These are phyloP conservation scores for Peromyscus leucopus DNA, from an alignment of 2,113 vertebrate genomes.

Conservation along the genomic window DNA sequence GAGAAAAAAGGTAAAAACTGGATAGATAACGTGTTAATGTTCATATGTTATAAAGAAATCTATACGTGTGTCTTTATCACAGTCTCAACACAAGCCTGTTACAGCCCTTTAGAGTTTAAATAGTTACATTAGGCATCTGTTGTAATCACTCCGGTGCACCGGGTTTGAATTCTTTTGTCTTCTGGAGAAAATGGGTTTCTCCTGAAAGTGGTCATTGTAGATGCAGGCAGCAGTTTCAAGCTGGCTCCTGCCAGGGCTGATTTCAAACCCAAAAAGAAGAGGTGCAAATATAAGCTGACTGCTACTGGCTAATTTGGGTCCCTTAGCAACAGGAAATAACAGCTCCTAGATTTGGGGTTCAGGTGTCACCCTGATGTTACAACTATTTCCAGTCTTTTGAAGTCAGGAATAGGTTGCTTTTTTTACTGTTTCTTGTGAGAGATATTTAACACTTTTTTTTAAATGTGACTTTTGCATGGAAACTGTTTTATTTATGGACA, in stretches of 20 bases:
- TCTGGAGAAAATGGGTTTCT: not conserved
- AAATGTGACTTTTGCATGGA: not conserved
- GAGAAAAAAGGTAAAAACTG: not conserved
- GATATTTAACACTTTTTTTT: slow-evolving; percentile 22
- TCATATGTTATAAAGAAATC: not conserved
- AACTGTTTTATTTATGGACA: slow-evolving; percentile 21
- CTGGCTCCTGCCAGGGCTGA: not conserved
- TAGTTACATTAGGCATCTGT: not conserved
- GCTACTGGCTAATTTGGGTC: not conserved
- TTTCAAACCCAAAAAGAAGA: not conserved
- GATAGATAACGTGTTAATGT: not conserved
- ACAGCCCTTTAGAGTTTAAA: not conserved
- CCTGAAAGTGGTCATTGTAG: slow-evolving; percentile 13
- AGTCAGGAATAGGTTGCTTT: not conserved
- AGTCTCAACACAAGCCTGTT: not conserved
- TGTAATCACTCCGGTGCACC: not conserved
- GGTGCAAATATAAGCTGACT: not conserved
- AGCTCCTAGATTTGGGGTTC: not conserved
- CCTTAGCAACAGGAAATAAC: not conserved
- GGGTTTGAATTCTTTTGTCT: slow-evolving; percentile 11
- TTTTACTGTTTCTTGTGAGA: not conserved
- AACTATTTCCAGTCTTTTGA: not conserved
- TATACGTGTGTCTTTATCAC: not conserved
- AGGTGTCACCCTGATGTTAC: not conserved
- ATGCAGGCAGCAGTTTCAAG: not conserved